Evolutionary conservation across 2,888 invertebrate genomes (phyloP).

Genomic region (Deilephila porcellus): DNA sequence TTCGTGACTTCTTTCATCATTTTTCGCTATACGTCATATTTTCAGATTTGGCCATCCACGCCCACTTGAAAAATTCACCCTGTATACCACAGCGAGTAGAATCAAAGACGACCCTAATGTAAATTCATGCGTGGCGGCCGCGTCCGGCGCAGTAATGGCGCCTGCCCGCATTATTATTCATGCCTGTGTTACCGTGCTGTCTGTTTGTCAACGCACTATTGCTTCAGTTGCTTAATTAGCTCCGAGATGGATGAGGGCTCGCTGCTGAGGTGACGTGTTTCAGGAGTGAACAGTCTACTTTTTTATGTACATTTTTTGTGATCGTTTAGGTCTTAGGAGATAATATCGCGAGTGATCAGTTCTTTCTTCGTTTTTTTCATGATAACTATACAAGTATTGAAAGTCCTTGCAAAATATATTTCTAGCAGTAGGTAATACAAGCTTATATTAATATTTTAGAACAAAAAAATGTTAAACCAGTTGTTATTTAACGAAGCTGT

Average conservation of each 20-base stretch:
- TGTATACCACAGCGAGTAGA: slow-evolving; percentile 6
- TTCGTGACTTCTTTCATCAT: too few species aligned
- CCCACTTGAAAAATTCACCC: too few species aligned
- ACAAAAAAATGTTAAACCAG: too few species aligned
- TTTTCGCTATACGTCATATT: too few species aligned
- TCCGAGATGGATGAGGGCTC: slow-evolving; percentile 10
- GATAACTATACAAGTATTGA: too few species aligned
- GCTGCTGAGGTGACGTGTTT: not conserved
- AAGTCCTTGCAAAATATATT: too few species aligned
- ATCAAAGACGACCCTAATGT: slow-evolving; percentile 36
- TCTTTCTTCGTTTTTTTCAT: not conserved
- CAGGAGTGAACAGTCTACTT: not conserved
- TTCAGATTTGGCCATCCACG: too few species aligned
- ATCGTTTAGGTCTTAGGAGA: not conserved
- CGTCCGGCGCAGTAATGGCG: slow-evolving; percentile 23
- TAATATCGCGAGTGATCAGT: too few species aligned
- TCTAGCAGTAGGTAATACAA: too few species aligned
- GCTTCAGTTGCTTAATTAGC: slow-evolving; percentile 25
- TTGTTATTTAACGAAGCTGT: too few species aligned
- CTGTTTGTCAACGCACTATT: slow-evolving; percentile 24
- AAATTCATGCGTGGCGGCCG: slow-evolving; percentile 38
- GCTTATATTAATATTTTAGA: too few species aligned
- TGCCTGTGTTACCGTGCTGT: slow-evolving; percentile 8
- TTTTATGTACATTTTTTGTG: not conserved
- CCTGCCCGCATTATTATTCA: slow-evolving; percentile 23